phyloP scores from a whole-genome alignment of 1,140 invertebrate species.

The Thaumetopoea pityocampa region DNA sequence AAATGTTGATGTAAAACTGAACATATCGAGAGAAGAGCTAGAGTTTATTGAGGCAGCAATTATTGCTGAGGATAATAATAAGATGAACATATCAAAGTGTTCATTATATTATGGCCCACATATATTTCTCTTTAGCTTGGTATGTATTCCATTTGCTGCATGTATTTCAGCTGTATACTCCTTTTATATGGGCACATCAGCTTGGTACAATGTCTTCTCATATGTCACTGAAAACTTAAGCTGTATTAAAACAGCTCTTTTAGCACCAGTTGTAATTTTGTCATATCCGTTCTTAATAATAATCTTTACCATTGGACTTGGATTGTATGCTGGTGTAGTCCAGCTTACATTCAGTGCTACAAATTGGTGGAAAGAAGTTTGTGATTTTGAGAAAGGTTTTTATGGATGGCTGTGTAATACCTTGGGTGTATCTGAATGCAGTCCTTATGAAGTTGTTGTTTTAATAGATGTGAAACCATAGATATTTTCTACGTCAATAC shows the following conservation, averaged over 20 bases:
- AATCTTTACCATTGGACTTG: conserved; percentile 79
- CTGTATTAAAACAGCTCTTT: conserved; percentile 76
- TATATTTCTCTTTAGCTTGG: conserved; percentile 79
- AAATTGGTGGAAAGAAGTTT: conserved; percentile 83
- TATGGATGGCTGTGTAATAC: conserved; percentile 86
- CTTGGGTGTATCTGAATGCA: conserved; percentile 82
- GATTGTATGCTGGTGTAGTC: conserved; percentile 81
- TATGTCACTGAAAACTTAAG: conserved; percentile 83
- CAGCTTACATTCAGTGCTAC: conserved; percentile 83
- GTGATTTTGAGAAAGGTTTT: conserved; percentile 87
- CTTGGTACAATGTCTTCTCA: conserved; percentile 86
- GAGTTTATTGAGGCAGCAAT: conserved; percentile 81
- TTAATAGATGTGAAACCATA: conserved; percentile 67
- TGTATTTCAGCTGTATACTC: conserved; percentile 80
- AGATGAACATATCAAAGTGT: conserved; percentile 77
- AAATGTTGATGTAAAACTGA: conserved; percentile 83
- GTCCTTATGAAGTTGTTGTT: conserved; percentile 80
- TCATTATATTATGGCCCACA: conserved; percentile 80
- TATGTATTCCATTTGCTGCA: conserved; percentile 82
- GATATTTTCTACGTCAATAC: too few species aligned
- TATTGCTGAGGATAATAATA: conserved; percentile 77
- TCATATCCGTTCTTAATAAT: conserved; percentile 84
- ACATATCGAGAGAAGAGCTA: conserved; percentile 82
- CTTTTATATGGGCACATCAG: conserved; percentile 85
- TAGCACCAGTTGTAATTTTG: conserved; percentile 83